phyloP scores from a whole-genome alignment of 2,888 invertebrate species.

The Xylocampa areola region DNA sequence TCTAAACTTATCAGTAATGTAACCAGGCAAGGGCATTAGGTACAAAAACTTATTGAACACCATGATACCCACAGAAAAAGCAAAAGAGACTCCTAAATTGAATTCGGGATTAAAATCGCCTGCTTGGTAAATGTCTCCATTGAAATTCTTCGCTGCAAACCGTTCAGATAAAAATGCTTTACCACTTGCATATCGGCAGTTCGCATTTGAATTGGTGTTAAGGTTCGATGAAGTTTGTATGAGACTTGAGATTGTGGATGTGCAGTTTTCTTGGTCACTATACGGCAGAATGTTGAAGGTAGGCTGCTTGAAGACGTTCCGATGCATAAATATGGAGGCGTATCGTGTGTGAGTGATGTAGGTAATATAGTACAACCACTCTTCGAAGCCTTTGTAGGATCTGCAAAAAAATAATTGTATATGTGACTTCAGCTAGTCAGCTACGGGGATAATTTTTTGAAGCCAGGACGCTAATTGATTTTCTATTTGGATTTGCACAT shows the following conservation, averaged over 20 bases:
- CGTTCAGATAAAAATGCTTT: constrained; percentile 93
- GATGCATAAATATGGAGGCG: constrained; percentile 93
- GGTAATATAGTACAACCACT: constrained; percentile 95
- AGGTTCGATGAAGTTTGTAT: constrained; percentile 88
- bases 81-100: constrained; percentile 95
- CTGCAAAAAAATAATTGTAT: constrained; percentile 79
- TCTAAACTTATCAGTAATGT: constrained; percentile 96
- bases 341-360: constrained; percentile 95
- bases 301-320: constrained; percentile 91
- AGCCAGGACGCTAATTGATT: no score
- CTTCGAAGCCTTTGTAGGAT: constrained; percentile 94
- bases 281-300: constrained; percentile 88
- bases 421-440: background rate
- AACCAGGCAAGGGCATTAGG: constrained; percentile 95
- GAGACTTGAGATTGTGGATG: constrained; percentile 82
- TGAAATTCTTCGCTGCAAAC: constrained; percentile 90
- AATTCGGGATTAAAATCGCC: constrained; percentile 92
- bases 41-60: constrained; percentile 96
- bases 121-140: constrained; percentile 87
- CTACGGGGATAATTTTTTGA: background rate
- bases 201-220: constrained; percentile 86
- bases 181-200: constrained; percentile 93
- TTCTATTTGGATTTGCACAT: no score
- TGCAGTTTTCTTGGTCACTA: constrained; percentile 88
- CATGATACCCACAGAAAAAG: constrained; percentile 94